Evolutionary conservation across 2,888 invertebrate species (phyloP).

Genomic region (Lycocerus yunnanus): DNA sequence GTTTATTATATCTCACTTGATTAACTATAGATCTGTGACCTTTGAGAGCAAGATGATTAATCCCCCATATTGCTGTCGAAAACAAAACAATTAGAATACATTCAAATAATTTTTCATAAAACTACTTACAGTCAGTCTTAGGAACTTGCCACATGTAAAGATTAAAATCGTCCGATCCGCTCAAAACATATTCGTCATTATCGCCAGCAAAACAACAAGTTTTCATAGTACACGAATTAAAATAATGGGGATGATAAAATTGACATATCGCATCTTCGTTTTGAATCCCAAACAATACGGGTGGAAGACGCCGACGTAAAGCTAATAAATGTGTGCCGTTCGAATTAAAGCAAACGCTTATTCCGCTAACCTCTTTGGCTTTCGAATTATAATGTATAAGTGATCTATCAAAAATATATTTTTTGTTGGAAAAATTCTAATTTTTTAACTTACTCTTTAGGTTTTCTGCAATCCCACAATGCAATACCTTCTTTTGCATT

Average conservation of each 20-base stretch:
- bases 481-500: slow-evolving; percentile 89
- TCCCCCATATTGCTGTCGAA: slow-evolving; percentile 61
- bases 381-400: slow-evolving; percentile 65
- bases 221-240: slow-evolving; percentile 97
- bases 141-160: slow-evolving; percentile 93
- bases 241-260: slow-evolving; percentile 90
- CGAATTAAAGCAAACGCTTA: slow-evolving; percentile 90
- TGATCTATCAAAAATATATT: slow-evolving; percentile 60
- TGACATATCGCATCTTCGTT: slow-evolving; percentile 76
- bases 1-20: slow-evolving; percentile 89
- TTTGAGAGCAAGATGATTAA: slow-evolving; percentile 80
- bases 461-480: slow-evolving; percentile 87
- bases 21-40: slow-evolving; percentile 97
- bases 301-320: slow-evolving; percentile 82
- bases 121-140: slow-evolving; percentile 57
- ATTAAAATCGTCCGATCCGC: slow-evolving; percentile 95
- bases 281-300: slow-evolving; percentile 77
- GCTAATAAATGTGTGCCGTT: slow-evolving; percentile 79
- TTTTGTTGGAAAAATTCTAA: neutral
- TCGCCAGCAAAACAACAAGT: slow-evolving; percentile 93
- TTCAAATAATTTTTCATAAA: neutral
- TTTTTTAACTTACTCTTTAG: slow-evolving; percentile 69
- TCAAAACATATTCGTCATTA: slow-evolving; percentile 84
- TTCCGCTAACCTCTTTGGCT: slow-evolving; percentile 71
- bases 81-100: neutral